Base-by-base conservation (phyloP, 1,140 invertebrate genomes). In the Myzus persicae region DNA sequence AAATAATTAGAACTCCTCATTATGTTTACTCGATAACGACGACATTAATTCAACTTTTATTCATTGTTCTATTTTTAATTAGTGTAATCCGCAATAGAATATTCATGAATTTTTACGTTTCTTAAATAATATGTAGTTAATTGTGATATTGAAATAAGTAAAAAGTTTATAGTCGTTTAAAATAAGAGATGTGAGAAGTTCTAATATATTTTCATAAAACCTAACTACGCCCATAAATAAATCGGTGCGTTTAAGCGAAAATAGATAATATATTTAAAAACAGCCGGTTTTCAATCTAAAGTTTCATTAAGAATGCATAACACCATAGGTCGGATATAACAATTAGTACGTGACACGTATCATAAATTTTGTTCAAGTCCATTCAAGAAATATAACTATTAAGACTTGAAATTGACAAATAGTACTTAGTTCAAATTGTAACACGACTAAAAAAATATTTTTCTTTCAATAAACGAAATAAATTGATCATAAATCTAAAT, bases 211-310 rank as follows among this genome's bases (percentile, higher is more conserved):
- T n/a, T 76, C 59, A 76, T 76, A 18, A n/a, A n/a, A 1, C 31
- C 59, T 5, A n/a, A 67, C 24, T 76, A 14, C 14, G 59, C 59
- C 59, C 31, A 67, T 18, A 67, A 4, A 67, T 4, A n/a, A 14
- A n/a, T 67, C 9, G 26, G 31, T 5, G 36, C 59, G 14, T 76
- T n/a, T 76, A 14, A 76, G 59, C 31, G 59, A n/a, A 76, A 76
- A 76, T 76, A 76, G 59, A 76, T 76, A 59, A 76, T 76, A 59
- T n/a, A 76, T n/a, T 54, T 67, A 76, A 76, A n/a, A 76, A 76
- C n/a, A 76, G 31, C n/a, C 14, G 5, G 31, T n/a, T 76, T 76
- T 4, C 14, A 76, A 76, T 76, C 59, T n/a, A 76, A n/a, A 76
- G 11, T 76, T 76, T 76, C 14, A 76, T n/a, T 76, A 36, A 18